These are phyloP conservation scores for Sphaeramia orbicularis DNA, from an alignment of 2,797 vertebrate species.

Conservation along the genomic window DNA sequence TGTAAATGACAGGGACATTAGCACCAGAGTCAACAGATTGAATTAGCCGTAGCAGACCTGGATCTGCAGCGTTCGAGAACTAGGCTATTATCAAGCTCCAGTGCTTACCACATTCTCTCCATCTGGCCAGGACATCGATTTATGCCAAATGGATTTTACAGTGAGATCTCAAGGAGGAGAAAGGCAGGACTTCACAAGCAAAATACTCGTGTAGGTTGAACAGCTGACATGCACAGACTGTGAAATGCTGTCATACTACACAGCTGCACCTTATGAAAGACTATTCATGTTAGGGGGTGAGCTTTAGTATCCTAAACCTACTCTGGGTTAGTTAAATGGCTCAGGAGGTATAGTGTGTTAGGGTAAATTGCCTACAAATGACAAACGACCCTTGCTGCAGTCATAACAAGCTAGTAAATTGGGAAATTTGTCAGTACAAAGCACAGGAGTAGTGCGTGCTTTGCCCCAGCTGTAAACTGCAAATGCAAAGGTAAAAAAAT, in stretches of 20 bases:
- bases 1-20: conserved; percentile 36
- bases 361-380: neutral
- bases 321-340: neutral
- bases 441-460: neutral
- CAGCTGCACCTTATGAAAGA: neutral
- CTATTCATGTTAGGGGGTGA: neutral
- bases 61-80: conserved; percentile 54
- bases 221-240: neutral
- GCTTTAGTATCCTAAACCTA: neutral
- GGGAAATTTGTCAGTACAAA: neutral
- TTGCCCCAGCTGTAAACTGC: no score
- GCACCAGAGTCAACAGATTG: conserved; percentile 25
- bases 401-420: neutral
- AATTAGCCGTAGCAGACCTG: conserved; percentile 35
- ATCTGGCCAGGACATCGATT: conserved; percentile 46
- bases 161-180: conserved; percentile 7
- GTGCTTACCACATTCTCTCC: conserved; percentile 17
- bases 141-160: conserved; percentile 31
- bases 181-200: conserved; percentile 6
- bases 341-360: neutral
- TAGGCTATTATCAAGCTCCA: conserved; percentile 45
- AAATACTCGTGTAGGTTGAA: conserved; percentile 15
- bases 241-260: neutral
- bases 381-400: neutral
- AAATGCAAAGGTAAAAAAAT: no score